Evolutionary conservation across 2,113 vertebrate genomes (phyloP).

Genomic region (Haemorhous mexicanus): DNA sequence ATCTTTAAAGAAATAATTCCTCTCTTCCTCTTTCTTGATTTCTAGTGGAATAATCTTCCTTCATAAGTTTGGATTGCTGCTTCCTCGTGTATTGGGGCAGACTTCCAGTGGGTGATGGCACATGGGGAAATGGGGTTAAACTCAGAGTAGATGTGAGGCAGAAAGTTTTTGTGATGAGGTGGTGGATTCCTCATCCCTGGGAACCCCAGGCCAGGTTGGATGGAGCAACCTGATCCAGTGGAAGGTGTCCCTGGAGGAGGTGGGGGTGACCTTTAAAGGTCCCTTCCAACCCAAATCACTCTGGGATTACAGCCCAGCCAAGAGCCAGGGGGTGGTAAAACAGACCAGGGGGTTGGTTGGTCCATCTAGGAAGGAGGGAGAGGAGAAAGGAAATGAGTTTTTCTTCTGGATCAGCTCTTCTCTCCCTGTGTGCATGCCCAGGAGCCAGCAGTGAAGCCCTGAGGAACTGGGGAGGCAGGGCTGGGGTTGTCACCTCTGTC

Average conservation of each 20-base stretch:
- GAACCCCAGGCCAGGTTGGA: not conserved
- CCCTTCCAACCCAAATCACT: not conserved
- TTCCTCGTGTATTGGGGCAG: not conserved
- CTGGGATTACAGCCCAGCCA: not conserved
- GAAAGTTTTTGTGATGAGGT: not conserved
- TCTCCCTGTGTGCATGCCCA: not conserved
- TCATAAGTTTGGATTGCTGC: not conserved
- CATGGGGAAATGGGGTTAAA: not conserved
- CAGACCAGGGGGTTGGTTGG: not conserved
- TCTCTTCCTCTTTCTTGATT: not conserved
- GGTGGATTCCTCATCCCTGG: not conserved
- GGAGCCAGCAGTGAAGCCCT: not conserved
- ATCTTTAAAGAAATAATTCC: not conserved
- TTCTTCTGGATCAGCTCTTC: not conserved
- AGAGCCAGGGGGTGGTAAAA: not conserved
- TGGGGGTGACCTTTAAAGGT: not conserved
- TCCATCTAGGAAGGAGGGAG: not conserved
- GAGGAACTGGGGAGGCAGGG: not conserved
- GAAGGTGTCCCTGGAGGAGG: not conserved
- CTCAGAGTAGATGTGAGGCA: rapidly evolving
- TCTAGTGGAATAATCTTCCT: not conserved
- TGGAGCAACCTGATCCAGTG: not conserved
- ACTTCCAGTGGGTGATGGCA: not conserved
- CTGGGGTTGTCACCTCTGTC: not conserved
- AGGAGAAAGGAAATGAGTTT: not conserved